Percentiles rank a stretch among this genome's conserved stretches.
Evolutionary conservation across 2,797 vertebrate species (phyloP).

Genomic region (Rhyacichthys aspro): DNA sequence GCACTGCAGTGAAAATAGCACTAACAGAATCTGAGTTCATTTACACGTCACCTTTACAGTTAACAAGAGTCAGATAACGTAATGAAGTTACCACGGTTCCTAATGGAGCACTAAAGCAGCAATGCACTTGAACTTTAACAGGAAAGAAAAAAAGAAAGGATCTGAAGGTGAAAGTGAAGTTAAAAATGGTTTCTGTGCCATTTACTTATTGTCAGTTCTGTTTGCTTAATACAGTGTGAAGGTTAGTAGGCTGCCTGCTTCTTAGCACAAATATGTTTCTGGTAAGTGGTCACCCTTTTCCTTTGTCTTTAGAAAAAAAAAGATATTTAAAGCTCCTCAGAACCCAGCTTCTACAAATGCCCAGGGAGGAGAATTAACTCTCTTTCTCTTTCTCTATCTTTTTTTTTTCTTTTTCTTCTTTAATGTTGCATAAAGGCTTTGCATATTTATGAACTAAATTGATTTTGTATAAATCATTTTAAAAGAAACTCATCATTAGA

Average conservation of each 20-base stretch:
- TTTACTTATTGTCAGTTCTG: neutral
- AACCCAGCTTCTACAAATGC: too few species aligned
- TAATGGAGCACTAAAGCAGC: slow-evolving; percentile 10
- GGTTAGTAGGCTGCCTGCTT: neutral
- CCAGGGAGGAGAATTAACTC: too few species aligned
- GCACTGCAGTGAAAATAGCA: slow-evolving; percentile 6
- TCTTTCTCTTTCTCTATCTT: too few species aligned
- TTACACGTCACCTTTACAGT: slow-evolving; percentile 19
- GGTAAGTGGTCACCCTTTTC: too few species aligned
- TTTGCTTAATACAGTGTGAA: slow-evolving; percentile 6
- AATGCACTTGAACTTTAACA: slow-evolving; percentile 25
- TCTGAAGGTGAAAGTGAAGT: neutral
- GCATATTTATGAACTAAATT: too few species aligned
- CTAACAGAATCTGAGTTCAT: slow-evolving; percentile 7
- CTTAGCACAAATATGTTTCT: too few species aligned
- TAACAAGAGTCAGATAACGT: slow-evolving; percentile 29
- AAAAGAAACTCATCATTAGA: too few species aligned
- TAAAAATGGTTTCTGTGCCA: neutral
- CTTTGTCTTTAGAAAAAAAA: too few species aligned
- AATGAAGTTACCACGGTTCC: slow-evolving; percentile 38
- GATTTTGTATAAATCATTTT: too few species aligned
- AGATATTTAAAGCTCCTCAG: too few species aligned
- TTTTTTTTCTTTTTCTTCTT: too few species aligned
- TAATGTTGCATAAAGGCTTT: too few species aligned
- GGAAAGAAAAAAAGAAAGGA: neutral